phyloP scores from a whole-genome alignment of 2,888 invertebrate species.

The Epistrophe grossulariae region DNA sequence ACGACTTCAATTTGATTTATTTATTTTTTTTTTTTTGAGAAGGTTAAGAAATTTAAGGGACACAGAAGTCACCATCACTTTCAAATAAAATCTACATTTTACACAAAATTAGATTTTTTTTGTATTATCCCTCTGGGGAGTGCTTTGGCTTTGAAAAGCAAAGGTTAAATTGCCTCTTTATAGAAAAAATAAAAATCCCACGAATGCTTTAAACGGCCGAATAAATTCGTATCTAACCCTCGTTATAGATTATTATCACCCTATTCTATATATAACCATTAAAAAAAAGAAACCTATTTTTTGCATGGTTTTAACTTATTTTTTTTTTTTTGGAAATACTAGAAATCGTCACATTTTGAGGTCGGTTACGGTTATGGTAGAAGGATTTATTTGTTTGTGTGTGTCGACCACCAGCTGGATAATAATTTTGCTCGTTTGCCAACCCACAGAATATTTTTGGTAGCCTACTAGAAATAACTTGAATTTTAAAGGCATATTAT shows the following conservation, averaged over 20 bases:
- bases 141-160: background rate
- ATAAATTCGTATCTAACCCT: constrained; percentile 26
- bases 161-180: constrained; percentile 14
- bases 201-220: background rate
- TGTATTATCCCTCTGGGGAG: background rate
- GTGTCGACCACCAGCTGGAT: background rate
- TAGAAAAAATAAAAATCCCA: background rate
- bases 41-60: background rate
- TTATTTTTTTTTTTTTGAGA: background rate
- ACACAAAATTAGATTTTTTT: constrained; percentile 21
- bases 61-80: background rate
- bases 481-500: background rate
- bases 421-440: background rate
- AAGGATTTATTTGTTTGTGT: constrained; percentile 6
- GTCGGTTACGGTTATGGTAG: background rate
- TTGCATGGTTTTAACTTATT: background rate
- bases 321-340: constrained; percentile 13
- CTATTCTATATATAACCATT: background rate
- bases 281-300: background rate
- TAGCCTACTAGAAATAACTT: background rate
- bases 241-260: constrained; percentile 11
- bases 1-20: constrained; percentile 22
- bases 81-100: constrained; percentile 22
- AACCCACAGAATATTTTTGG: background rate
- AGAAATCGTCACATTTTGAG: constrained; percentile 11